Base-by-base conservation (phyloP, 2,113 vertebrate genomes). In the Pimephales promelas region DNA sequence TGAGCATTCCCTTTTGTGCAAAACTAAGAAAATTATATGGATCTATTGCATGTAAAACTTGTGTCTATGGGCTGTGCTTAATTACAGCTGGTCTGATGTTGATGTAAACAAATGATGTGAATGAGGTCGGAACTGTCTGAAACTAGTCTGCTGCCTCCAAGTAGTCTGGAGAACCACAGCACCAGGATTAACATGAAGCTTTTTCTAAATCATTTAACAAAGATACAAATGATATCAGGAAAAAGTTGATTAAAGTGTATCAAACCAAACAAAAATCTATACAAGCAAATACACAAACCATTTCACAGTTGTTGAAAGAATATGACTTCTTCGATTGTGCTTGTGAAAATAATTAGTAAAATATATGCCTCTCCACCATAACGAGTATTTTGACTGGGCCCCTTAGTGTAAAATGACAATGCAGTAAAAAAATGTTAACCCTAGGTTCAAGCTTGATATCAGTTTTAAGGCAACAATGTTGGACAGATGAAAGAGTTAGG, bases 51-150 rank as follows among this genome's bases (percentile, higher is more conserved):
- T 54, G 26, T 54, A 52, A 52, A 52, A 74, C 24, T 52, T 5
- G 14, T 22, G 18, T 75, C 56, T 79, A 64, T 70, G 73, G 57
- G 59, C 40, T 54, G 9, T 47, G 20, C 49, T 45, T 20, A 82
- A 74, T 45, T n/a, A 43, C 56, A 82, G 45, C 54, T 59, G 14
- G 34, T 61, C 64, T 56, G 43, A 68, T 72, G 16, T 18, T 40
- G 78, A 84, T 82, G 79, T 87, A 84, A 83, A 88, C 64, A 81
- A 71, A 66, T 8, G n/a, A n/a, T n/a, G n/a, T n/a, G 11, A 49
- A 26, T 83, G 56, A 34, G 36, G 47, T 62, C 28, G 34, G 31
- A 82, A 81, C 10, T 49, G n/a, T 49, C 81, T 57, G 47, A 76
- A 81, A 70, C 31, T 26, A 49, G 71, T 10, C 3, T 28, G 45